A percentile compares a stretch with the other conserved stretches of the same genome.
These are phyloP conservation scores for Umimayanthus chanpuru DNA, from an alignment of 92 coral and sea anemone genomes.

Conservation along the genomic window DNA sequence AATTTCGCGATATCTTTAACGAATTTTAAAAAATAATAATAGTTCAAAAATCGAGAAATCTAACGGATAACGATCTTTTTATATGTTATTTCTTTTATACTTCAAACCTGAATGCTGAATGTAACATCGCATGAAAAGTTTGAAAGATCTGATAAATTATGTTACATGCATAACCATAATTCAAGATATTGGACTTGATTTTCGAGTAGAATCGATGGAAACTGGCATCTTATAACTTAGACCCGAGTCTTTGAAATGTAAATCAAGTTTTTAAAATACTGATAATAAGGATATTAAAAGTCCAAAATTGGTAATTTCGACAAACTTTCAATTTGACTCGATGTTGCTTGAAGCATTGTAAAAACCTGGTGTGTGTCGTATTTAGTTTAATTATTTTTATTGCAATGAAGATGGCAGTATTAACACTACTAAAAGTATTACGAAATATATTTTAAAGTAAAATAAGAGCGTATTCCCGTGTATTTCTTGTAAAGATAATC, in stretches of 20 bases:
- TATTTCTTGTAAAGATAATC: not conserved
- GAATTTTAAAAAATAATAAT: no score
- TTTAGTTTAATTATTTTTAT: not conserved
- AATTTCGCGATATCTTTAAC: not conserved
- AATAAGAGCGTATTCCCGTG: no score
- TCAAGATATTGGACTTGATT: not conserved
- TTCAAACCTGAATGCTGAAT: not conserved
- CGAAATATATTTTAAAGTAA: no score
- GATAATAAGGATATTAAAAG: not conserved
- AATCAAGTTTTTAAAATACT: no score
- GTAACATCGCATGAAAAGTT: not conserved
- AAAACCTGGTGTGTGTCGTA: not conserved
- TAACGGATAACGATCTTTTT: no score
- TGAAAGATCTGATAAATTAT: not conserved
- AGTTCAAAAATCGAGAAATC: not conserved
- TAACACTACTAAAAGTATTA: no score
- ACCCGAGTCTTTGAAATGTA: not conserved
- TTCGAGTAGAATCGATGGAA: not conserved
- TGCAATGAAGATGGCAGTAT: not conserved
- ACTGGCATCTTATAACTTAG: no score
- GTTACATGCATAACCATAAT: no score
- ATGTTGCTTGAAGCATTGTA: not conserved
- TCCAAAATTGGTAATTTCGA: not conserved
- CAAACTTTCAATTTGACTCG: not conserved
- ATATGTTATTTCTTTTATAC: no score